A percentile compares a stretch with the other conserved stretches of the same genome.
These are phyloP conservation scores for Gila orcuttii DNA, from an alignment of 2,113 vertebrate species.

Conservation along the genomic window DNA sequence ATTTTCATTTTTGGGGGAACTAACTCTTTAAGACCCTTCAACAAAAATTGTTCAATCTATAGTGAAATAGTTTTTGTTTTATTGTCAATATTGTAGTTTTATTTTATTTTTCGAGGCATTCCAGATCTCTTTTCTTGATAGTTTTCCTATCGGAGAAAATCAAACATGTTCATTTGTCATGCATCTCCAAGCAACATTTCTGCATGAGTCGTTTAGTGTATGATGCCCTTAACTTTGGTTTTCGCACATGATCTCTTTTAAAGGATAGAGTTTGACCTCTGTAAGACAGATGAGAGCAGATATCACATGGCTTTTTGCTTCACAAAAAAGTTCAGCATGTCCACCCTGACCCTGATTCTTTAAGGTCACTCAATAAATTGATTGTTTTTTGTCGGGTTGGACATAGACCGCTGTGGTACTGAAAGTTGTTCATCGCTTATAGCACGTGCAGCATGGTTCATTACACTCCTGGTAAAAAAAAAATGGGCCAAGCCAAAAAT, in stretches of 20 bases:
- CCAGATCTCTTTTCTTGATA: not conserved
- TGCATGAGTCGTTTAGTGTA: not conserved
- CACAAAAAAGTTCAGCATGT: not conserved
- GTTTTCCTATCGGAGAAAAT: not conserved
- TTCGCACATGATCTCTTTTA: not conserved
- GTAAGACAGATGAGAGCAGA: not conserved
- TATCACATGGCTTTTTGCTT: not conserved
- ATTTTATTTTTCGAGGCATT: not conserved
- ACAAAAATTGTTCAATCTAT: not conserved
- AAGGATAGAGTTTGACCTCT: not conserved
- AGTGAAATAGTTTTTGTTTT: not conserved
- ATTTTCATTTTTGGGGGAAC: too few species aligned
- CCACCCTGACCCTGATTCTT: conserved; percentile 1
- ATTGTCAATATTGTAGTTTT: not conserved
- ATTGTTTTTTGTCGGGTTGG: not conserved
- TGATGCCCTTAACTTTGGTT: not conserved
- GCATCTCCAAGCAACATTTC: not conserved
- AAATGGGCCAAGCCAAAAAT: too few species aligned
- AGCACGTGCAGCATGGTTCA: not conserved
- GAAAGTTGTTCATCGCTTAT: not conserved
- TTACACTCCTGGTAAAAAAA: not conserved
- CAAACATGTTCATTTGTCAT: not conserved
- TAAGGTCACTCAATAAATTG: conserved; percentile 29
- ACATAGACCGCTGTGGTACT: not conserved
- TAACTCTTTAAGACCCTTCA: too few species aligned